Evolutionary conservation across 2,797 vertebrate species (phyloP), one percentile per base, ranked within the genome.

Genomic region (Gambusia yucatana): DNA sequence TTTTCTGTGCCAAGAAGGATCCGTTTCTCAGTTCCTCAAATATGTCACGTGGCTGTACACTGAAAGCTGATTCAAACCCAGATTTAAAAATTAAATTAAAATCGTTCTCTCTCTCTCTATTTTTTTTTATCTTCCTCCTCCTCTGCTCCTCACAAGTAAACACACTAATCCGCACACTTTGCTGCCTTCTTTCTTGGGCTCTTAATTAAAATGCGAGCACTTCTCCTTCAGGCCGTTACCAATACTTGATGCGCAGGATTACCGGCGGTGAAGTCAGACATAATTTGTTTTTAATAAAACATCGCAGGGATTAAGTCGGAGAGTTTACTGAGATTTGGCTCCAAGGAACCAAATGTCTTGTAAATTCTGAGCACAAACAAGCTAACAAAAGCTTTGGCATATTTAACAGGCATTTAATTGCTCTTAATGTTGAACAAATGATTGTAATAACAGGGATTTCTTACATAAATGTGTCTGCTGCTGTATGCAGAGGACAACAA

Each of bases 251-350:
- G 93, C 77, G 89, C 90, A 90, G 93, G 95, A 96, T 96, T 95
- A 95, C 90, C 86, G 84, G 88, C 85, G 84, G 90, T 92, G 84
- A 91, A 91, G 92, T 92, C 88, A 91, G 93, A 94, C 93, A 93
- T 95, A 91, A 95, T 95, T 95, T 96, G 94, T 95, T 96, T 96
- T 95, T 95, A 95, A 95, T 96, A 96, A 95, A 95, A 95, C 92
- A 94, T 94, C 82, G 88, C 77, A 80, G 91, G 92, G 95, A 95
- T 95, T 96, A 95, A 93, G 92, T 93, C 85, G 83, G 92, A 77
- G 91, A 94, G 93, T 95, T 96, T 95, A 93, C 92, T 88, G 86
- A 94, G 89, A 94, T 95, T 93, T 94, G 91, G 93, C 92, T 92
- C 87, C 74, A n/a, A 95, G 90, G 92, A 94, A 87, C 77, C 61